These are phyloP conservation scores for Psilopogon haemacephalus DNA, from an alignment of 2,113 vertebrate species.

Conservation along the genomic window DNA sequence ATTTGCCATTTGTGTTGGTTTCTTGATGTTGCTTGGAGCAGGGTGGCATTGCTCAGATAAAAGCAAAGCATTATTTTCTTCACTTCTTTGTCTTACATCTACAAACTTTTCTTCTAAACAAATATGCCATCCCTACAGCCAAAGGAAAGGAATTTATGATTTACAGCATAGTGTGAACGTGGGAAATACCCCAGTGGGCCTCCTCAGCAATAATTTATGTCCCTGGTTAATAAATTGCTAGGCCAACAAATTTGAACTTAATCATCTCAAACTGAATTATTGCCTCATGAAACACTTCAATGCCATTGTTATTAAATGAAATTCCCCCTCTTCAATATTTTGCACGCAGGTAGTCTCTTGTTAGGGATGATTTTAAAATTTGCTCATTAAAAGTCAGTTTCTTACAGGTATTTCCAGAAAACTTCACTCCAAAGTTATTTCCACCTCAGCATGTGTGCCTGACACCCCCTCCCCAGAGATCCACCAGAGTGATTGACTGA, in stretches of 20 bases:
- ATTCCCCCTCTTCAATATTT: not conserved
- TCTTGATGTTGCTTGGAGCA: not conserved
- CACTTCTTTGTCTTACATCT: not conserved
- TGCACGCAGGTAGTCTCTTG: not conserved
- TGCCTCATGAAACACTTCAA: not conserved
- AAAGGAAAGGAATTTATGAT: not conserved
- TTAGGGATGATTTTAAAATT: not conserved
- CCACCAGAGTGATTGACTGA: not conserved
- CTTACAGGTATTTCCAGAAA: not conserved
- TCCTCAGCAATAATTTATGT: slow-evolving; percentile 26
- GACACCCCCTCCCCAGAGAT: not conserved
- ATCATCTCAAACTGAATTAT: slow-evolving; percentile 25
- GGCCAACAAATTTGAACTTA: slow-evolving; percentile 17
- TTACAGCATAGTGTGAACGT: not conserved
- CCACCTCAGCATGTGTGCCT: not conserved
- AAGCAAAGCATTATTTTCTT: not conserved
- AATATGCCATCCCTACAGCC: not conserved
- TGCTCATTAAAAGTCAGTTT: not conserved
- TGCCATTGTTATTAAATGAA: slow-evolving; percentile 6
- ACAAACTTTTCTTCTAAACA: not conserved
- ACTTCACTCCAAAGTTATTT: not conserved
- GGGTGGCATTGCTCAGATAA: not conserved
- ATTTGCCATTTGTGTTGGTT: not conserved
- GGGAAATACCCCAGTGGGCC: not conserved
- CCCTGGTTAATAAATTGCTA: slow-evolving; percentile 17